Conservation (phyloP, 2,888 invertebrate genomes). For the Syrista parreyssii region DNA sequence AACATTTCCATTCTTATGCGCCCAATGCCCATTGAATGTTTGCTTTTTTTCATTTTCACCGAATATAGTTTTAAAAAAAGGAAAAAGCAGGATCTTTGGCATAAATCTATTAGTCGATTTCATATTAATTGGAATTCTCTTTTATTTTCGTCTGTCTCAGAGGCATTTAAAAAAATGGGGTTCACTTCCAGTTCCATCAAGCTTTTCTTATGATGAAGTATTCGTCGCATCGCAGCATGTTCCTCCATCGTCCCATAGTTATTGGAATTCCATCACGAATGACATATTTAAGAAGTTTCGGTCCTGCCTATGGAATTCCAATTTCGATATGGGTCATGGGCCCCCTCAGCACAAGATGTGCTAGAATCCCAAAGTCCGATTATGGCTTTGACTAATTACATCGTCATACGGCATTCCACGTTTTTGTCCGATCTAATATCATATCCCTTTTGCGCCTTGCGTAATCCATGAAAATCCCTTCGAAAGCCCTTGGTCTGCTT, state of each 20-base stretch:
- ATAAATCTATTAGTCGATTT: neutral
- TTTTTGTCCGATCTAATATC: neutral
- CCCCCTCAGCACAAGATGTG: neutral
- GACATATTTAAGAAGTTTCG: conserved; percentile 47
- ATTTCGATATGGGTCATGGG: conserved; percentile 50
- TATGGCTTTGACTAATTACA: conserved; percentile 47
- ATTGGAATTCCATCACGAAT: conserved; percentile 62
- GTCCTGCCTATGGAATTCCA: conserved; percentile 52
- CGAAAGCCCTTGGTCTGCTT: neutral
- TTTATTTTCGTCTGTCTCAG: neutral
- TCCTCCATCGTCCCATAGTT: conserved; percentile 25
- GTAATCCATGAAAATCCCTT: neutral
- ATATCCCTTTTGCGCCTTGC: neutral
- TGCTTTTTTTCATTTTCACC: neutral
- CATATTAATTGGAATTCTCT: neutral
- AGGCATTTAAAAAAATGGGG: too few species aligned
- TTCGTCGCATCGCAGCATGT: neutral
- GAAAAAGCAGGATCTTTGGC: neutral
- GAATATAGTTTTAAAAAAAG: neutral
- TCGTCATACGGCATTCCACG: neutral
- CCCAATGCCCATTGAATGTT: neutral
- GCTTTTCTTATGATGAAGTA: neutral
- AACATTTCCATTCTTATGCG: neutral
- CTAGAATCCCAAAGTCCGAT: conserved; percentile 27
- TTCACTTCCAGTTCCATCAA: neutral